Evolutionary conservation across 2,797 vertebrate species (phyloP).

Genomic region (Poecilia wingei): DNA sequence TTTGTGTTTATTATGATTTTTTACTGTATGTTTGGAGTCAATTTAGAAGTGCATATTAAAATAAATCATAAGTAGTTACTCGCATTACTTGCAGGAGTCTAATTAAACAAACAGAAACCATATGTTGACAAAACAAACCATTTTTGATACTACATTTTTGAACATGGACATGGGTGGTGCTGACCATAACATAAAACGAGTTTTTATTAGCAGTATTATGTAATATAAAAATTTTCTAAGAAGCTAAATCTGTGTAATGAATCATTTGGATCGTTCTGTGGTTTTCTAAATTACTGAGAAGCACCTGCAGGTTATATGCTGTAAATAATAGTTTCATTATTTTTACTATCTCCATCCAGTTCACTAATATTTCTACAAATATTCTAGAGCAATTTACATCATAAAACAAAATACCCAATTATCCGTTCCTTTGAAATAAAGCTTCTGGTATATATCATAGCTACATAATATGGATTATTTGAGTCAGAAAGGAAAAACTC

Average conservation of each 20-base stretch:
- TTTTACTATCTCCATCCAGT: neutral
- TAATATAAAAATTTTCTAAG: neutral
- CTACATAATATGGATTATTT: conserved; percentile 39
- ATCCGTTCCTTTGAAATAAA: conserved; percentile 9
- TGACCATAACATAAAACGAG: neutral
- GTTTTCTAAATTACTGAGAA: neutral
- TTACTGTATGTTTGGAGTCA: neutral
- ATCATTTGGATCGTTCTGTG: neutral
- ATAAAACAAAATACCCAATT: neutral
- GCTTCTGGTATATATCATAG: conserved; percentile 4
- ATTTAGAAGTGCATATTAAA: conserved; percentile 15
- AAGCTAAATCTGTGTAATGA: neutral
- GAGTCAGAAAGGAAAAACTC: conserved; percentile 44
- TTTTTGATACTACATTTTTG: too few relatives aligned
- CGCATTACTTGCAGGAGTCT: too few relatives aligned
- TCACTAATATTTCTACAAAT: neutral
- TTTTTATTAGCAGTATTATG: neutral
- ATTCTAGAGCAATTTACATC: neutral
- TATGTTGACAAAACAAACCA: too few relatives aligned
- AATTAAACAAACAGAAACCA: too few relatives aligned
- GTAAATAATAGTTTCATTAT: neutral
- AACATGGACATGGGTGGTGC: neutral
- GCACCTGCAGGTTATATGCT: neutral
- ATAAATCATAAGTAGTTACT: too few relatives aligned
- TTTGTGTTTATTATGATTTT: neutral